Evolutionary conservation across 2,888 invertebrate species (phyloP).

Genomic region (Nomada ruficornis): DNA sequence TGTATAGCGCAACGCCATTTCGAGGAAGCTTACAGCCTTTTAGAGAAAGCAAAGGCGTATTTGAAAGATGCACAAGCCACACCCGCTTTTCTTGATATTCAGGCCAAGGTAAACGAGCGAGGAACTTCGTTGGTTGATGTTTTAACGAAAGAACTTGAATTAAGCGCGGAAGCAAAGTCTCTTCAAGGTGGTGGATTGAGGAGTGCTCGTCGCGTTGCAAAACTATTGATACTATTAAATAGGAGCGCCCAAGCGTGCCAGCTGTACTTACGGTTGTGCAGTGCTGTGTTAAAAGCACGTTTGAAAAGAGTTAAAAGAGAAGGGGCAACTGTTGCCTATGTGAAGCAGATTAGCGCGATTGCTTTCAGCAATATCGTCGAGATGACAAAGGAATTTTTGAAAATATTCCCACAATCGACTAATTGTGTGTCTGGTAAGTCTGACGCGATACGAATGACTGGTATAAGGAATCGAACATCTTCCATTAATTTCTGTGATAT

Average conservation of each 20-base stretch:
- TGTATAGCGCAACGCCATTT: conserved; percentile 98
- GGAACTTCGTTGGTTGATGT: conserved; percentile 93
- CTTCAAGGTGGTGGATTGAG: conserved; percentile 94
- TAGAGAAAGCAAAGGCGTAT: conserved; percentile 89
- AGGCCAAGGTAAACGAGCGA: conserved; percentile 84
- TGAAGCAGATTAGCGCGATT: conserved; percentile 92
- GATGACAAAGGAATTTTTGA: conserved; percentile 90
- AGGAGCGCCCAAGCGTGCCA: conserved; percentile 92
- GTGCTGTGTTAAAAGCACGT: conserved; percentile 92
- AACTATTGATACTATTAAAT: conserved; percentile 92
- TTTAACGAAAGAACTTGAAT: conserved; percentile 94
- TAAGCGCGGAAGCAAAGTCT: conserved; percentile 93
- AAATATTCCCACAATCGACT: conserved; percentile 92
- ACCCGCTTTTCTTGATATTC: conserved; percentile 85
- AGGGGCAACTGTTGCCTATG: conserved; percentile 92
- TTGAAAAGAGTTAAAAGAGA: conserved; percentile 92
- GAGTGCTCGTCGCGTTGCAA: conserved; percentile 93
- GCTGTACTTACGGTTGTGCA: conserved; percentile 92
- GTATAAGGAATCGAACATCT: too few relatives aligned
- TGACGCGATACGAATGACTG: too few relatives aligned
- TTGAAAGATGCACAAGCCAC: conserved; percentile 84
- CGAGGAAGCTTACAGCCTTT: conserved; percentile 94
- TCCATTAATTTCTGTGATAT: background rate
- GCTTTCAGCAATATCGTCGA: conserved; percentile 93
- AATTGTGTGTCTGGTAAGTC: conserved; percentile 89